Evolutionary conservation across 2,888 invertebrate genomes (phyloP), one percentile per base, ranked within the genome.

Genomic region (Ommatoiulus sabulosus): DNA sequence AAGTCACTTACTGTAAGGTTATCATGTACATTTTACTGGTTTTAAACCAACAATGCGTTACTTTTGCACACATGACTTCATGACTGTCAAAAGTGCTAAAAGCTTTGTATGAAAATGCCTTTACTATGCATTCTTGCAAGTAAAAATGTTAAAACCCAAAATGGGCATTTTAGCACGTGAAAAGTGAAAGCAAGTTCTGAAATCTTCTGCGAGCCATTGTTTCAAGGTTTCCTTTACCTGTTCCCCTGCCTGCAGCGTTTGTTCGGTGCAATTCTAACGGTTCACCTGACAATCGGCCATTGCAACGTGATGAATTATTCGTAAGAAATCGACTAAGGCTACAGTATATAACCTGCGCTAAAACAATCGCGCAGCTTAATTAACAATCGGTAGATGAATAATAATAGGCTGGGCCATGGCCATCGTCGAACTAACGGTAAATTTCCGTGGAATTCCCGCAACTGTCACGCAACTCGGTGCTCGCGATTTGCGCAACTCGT

Each of bases 381-480:
- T 72, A 72, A 20, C 72, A 72, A 24, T 72, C 20, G 3, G 72
- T 20, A 72, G 24, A 72, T 72, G 24, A 72, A 24, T 72, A 72
- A 24, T 72, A 72, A 72, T 72, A 24, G 72, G 20, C 72, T 10
- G 10, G 24, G 72, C 72, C 72, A 72, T 72, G 72, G 72, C 24
- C 72, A 72, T 24, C 20, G 72, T 72, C 72, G 10, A 72, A 72
- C 24, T 72, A 35, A 72, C 72, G 72, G 72, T 72, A 72, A 20
- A 72, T 72, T 72, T 72, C 72, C 24, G 3, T 10, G 24, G 10
- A 72, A 72, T 72, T 72, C 72, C 24, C 10, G 72, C 72, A 72
- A 72, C 72, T 72, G 72, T 72, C 72, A 72, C 24, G 72, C 72
- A 72, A 72, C 20, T 72, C 72, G 24, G 24, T 72, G 72, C 72